phyloP scores from a whole-genome alignment of 1,140 invertebrate species.

The Drosophila arizonae region DNA sequence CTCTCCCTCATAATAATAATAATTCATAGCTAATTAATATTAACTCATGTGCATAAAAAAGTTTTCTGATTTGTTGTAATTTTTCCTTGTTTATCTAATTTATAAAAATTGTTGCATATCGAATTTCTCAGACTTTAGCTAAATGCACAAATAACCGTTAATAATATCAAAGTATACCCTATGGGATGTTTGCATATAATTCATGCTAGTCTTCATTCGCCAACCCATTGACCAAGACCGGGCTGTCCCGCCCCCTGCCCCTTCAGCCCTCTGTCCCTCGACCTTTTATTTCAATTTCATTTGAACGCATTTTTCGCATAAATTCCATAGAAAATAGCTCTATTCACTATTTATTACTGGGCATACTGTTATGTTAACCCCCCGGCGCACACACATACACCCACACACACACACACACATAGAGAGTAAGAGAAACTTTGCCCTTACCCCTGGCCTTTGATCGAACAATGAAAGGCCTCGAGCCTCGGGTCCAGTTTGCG shows the following conservation, averaged over 20 bases:
- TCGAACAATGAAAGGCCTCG: slow-evolving; percentile 26
- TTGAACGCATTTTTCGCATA: slow-evolving; percentile 54
- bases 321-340: slow-evolving; percentile 68
- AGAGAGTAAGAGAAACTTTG: not conserved
- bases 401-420: not conserved
- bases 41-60: not conserved
- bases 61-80: not conserved
- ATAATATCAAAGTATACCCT: slow-evolving; percentile 32
- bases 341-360: slow-evolving; percentile 69
- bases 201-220: not conserved
- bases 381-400: not conserved
- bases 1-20: no score
- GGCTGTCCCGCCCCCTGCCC: no score
- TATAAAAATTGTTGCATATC: slow-evolving; percentile 19
- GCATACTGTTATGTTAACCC: slow-evolving; percentile 5
- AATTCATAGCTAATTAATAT: slow-evolving; percentile 10
- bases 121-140: slow-evolving; percentile 34
- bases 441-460: not conserved
- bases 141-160: slow-evolving; percentile 23
- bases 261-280: not conserved
- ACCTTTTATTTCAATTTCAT: slow-evolving; percentile 43
- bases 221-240: not conserved
- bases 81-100: not conserved
- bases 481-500: slow-evolving; percentile 12
- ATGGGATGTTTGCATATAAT: not conserved